phyloP scores from a whole-genome alignment of 1,140 invertebrate genomes.

The Chlorops oryzae region DNA sequence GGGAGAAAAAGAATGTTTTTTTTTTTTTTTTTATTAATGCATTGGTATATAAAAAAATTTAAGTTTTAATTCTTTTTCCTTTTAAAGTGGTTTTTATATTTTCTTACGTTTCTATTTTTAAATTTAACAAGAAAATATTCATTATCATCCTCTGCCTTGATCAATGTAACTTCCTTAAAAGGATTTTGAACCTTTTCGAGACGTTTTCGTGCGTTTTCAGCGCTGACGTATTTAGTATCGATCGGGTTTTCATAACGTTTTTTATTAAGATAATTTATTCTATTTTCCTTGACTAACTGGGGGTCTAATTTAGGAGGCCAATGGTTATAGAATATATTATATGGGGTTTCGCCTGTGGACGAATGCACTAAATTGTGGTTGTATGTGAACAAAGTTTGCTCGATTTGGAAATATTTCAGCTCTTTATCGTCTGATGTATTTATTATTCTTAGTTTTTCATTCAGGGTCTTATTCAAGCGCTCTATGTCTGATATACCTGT shows the following conservation, averaged over 20 bases:
- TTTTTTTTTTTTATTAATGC: too few species aligned
- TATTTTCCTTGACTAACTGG: constrained; percentile 3
- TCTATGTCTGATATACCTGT: constrained; percentile 9
- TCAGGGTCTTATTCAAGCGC: neutral
- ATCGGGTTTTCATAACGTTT: neutral
- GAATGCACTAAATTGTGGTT: constrained; percentile 4
- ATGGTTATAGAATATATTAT: constrained; percentile 8
- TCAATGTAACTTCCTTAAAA: neutral
- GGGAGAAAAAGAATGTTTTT: too few species aligned
- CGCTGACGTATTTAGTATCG: neutral
- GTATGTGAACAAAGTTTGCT: constrained; percentile 2
- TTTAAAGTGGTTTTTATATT: too few species aligned
- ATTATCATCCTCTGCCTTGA: neutral
- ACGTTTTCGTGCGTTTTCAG: neutral
- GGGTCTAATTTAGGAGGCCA: neutral
- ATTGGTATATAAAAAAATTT: too few species aligned
- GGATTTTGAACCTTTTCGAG: neutral
- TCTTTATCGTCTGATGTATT: neutral
- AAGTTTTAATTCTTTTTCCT: too few species aligned
- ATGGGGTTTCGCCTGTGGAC: neutral
- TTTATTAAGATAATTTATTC: constrained; percentile 4
- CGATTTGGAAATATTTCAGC: neutral
- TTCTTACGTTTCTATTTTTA: too few species aligned
- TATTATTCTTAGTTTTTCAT: neutral
- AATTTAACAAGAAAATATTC: too few species aligned